A percentile compares a stretch with the other conserved stretches of the same genome.
Evolutionary conservation across 2,113 vertebrate genomes (phyloP).

Genomic region (Tonatia bakeri): DNA sequence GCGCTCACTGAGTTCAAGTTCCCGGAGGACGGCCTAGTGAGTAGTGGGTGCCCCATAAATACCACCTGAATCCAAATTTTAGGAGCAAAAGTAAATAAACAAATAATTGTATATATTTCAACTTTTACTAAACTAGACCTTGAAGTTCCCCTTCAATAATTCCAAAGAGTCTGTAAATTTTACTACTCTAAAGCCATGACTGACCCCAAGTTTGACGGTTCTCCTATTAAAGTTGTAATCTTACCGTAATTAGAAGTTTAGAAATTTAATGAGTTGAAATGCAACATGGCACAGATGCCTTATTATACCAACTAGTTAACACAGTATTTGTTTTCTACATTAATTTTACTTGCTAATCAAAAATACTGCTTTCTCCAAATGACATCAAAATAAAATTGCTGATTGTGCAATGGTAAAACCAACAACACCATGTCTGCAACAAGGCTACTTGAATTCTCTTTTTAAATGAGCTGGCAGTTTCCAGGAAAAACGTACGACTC

Average conservation of each 20-base stretch:
- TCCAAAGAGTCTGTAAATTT: conserved; percentile 31
- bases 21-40: neutral
- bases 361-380: conserved; percentile 69
- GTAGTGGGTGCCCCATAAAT: neutral
- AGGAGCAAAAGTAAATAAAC: neutral
- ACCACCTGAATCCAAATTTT: conserved; percentile 31
- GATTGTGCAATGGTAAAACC: conserved; percentile 67
- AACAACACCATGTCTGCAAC: conserved; percentile 39
- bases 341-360: conserved; percentile 79
- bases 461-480: conserved; percentile 55
- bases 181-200: conserved; percentile 43
- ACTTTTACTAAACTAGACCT: conserved; percentile 26
- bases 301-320: conserved; percentile 79
- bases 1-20: neutral
- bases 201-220: conserved; percentile 42
- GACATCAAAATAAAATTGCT: conserved; percentile 72
- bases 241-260: conserved; percentile 71
- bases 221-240: conserved; percentile 58
- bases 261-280: conserved; percentile 77
- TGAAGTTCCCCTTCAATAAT: conserved; percentile 19
- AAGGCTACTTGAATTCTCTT: conserved; percentile 44
- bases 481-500: conserved; percentile 34
- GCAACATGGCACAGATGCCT: conserved; percentile 76
- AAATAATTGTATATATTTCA: neutral
- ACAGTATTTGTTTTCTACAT: conserved; percentile 74